Evolutionary conservation across 2,797 vertebrate species (phyloP).

Genomic region (Amblyopsis hoosieri): DNA sequence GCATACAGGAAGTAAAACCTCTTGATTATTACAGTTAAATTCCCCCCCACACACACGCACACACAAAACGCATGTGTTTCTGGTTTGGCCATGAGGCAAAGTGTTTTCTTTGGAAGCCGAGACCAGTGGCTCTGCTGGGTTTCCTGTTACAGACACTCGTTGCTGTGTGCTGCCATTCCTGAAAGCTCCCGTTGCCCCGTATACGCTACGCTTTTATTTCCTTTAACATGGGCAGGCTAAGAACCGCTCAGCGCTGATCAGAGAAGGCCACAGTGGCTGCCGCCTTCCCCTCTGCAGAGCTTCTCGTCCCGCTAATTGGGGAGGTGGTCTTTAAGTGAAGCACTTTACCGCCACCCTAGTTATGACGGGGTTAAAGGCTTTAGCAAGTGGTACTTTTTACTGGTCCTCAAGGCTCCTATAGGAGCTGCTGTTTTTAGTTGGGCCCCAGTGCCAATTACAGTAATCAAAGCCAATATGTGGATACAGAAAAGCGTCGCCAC

Average conservation of each 20-base stretch:
- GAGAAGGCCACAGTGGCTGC: conserved; percentile 23
- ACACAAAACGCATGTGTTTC: conserved; percentile 70
- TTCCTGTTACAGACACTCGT: conserved; percentile 64
- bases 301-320: conserved; percentile 54
- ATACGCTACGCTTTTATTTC: conserved; percentile 56
- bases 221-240: conserved; percentile 52
- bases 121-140: conserved; percentile 36
- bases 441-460: conserved; percentile 67
- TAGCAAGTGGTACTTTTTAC: conserved; percentile 46
- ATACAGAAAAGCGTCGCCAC: conserved; percentile 41
- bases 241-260: conserved; percentile 23
- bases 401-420: conserved; percentile 30
- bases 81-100: conserved; percentile 73
- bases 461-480: conserved; percentile 61
- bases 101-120: conserved; percentile 71
- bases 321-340: conserved; percentile 37
- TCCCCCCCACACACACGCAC: conserved; percentile 10
- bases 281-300: conserved; percentile 34
- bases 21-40: conserved; percentile 55
- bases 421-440: conserved; percentile 41
- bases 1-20: conserved; percentile 67
- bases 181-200: conserved; percentile 23
- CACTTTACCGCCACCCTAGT: conserved; percentile 45
- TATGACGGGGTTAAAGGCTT: conserved; percentile 66
- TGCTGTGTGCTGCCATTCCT: conserved; percentile 39